Conservation (phyloP, 2,888 invertebrate genomes). For the Synergus itoensis region DNA sequence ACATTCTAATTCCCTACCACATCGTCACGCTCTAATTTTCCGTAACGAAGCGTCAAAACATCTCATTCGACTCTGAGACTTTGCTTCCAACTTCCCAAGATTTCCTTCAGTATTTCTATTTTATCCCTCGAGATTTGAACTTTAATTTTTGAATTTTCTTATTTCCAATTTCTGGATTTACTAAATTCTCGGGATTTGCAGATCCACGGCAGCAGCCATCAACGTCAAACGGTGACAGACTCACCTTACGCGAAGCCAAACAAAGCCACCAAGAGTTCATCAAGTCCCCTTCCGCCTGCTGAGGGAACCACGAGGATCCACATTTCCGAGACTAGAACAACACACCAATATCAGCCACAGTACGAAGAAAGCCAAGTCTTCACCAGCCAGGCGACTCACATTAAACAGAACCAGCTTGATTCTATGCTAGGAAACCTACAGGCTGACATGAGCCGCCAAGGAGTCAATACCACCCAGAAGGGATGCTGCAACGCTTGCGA, state of each 20-base stretch:
- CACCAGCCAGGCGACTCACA: slow-evolving; percentile 60
- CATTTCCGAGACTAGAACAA: slow-evolving; percentile 73
- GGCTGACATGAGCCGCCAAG: slow-evolving; percentile 99
- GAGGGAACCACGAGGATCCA: slow-evolving; percentile 69
- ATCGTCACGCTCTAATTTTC: slow-evolving; percentile 36
- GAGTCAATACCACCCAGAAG: slow-evolving; percentile 98
- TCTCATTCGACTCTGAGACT: neutral
- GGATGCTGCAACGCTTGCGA: slow-evolving; percentile 99
- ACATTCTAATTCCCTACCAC: slow-evolving; percentile 17
- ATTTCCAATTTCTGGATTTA: slow-evolving; percentile 24
- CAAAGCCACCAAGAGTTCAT: slow-evolving; percentile 81
- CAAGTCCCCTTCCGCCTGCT: slow-evolving; percentile 79
- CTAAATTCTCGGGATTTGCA: slow-evolving; percentile 67
- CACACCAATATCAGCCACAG: slow-evolving; percentile 74
- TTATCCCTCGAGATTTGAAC: neutral
- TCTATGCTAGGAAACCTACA: slow-evolving; percentile 96
- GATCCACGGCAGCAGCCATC: slow-evolving; percentile 83
- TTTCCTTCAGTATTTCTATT: neutral
- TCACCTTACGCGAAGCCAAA: slow-evolving; percentile 85
- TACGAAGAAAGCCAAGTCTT: slow-evolving; percentile 77
- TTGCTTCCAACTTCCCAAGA: neutral
- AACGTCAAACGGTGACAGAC: slow-evolving; percentile 84
- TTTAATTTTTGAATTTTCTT: neutral
- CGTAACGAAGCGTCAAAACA: slow-evolving; percentile 25
- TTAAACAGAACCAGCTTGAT: slow-evolving; percentile 85